phyloP scores from a whole-genome alignment of 2,888 invertebrate genomes.

The Tromatobia lineatoria region DNA sequence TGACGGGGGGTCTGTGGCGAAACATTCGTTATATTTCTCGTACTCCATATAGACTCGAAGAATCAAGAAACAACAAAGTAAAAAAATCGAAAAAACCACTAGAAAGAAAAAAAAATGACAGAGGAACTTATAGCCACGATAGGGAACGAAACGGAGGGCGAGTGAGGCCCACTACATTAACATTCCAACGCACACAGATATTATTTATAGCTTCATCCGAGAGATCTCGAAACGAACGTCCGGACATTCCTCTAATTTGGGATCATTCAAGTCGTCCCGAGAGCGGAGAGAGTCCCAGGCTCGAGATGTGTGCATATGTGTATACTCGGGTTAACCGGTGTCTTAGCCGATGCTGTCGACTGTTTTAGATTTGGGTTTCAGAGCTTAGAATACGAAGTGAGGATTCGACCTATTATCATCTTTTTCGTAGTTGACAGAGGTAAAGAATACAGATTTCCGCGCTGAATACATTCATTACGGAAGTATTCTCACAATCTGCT shows the following conservation, averaged over 20 bases:
- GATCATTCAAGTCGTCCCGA: constrained; percentile 68
- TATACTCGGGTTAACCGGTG: constrained; percentile 43
- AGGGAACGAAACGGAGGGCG: constrained; percentile 38
- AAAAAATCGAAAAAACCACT: background rate
- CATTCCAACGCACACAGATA: constrained; percentile 80
- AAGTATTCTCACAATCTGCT: background rate
- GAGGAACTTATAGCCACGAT: constrained; percentile 21
- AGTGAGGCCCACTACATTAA: constrained; percentile 77
- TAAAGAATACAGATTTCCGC: background rate
- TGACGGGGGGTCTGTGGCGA: constrained; percentile 79
- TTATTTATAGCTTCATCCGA: constrained; percentile 84
- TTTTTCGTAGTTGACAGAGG: background rate
- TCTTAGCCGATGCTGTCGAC: constrained; percentile 44
- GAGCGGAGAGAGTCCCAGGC: constrained; percentile 13
- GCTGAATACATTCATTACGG: background rate
- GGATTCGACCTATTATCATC: background rate
- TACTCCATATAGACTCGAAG: constrained; percentile 28
- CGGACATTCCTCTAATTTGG: constrained; percentile 82
- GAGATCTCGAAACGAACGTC: constrained; percentile 81
- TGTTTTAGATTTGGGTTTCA: constrained; percentile 54
- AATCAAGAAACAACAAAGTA: constrained; percentile 27
- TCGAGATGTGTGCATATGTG: constrained; percentile 13
- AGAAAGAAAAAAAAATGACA: background rate
- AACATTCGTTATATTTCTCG: constrained; percentile 75
- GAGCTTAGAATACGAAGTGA: constrained; percentile 4